Evolutionary conservation across 2,797 vertebrate species (phyloP).

Genomic region (Rhabdophis nuchalis): DNA sequence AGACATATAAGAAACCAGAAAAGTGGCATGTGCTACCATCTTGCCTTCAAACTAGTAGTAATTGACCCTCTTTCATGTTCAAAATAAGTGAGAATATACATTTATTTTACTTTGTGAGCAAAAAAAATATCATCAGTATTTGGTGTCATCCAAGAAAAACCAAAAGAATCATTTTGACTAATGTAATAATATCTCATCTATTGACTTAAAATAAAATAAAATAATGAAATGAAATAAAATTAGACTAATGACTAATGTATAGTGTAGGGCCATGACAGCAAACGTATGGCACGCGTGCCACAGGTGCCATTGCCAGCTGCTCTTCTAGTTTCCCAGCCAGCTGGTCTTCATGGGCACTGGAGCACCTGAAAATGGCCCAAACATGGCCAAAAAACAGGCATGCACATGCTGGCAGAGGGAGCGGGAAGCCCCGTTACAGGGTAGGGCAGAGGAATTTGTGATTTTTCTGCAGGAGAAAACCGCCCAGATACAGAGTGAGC

Average conservation of each 20-base stretch:
- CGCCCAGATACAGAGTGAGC: too few species aligned
- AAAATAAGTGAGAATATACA: constrained; percentile 10
- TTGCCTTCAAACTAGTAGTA: constrained; percentile 24
- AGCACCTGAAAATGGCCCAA: too few species aligned
- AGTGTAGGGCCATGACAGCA: neutral
- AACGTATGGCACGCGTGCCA: too few species aligned
- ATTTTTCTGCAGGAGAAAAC: too few species aligned
- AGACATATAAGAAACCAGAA: constrained; percentile 14
- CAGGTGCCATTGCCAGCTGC: too few species aligned
- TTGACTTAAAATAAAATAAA: neutral
- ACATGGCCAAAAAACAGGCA: too few species aligned
- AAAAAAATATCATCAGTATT: constrained; percentile 1
- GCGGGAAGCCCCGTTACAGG: too few species aligned
- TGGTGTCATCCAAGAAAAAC: constrained; percentile 14
- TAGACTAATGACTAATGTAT: neutral
- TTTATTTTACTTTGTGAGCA: constrained; percentile 20
- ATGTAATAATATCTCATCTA: neutral
- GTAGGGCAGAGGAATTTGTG: too few species aligned
- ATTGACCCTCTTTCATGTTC: constrained; percentile 8
- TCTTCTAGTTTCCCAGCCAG: too few species aligned
- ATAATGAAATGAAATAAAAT: neutral
- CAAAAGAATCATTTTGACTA: constrained; percentile 2
- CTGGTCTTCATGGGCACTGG: too few species aligned
- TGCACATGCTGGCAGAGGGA: too few species aligned
- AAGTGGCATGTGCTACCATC: constrained; percentile 8